These are phyloP conservation scores for Tromatobia lineatoria DNA, from an alignment of 2,888 invertebrate genomes.

Conservation along the genomic window DNA sequence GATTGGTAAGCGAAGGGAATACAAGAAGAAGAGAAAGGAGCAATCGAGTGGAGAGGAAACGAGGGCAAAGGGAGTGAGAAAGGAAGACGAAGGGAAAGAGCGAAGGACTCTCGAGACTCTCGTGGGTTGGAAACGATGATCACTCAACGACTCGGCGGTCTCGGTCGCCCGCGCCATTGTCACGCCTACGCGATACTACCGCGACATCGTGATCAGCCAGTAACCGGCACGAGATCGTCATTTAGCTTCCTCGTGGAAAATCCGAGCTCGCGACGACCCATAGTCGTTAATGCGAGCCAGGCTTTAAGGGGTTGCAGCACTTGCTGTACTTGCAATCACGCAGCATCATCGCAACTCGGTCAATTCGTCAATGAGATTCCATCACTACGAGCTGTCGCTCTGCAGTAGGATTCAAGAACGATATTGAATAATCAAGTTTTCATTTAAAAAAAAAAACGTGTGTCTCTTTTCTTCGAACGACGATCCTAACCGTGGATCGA, in stretches of 20 bases:
- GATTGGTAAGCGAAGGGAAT: not conserved
- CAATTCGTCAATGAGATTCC: not conserved
- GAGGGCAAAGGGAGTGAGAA: not conserved
- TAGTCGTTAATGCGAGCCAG: constrained; percentile 39
- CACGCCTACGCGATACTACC: constrained; percentile 51
- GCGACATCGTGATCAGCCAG: constrained; percentile 29
- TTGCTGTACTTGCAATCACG: constrained; percentile 46
- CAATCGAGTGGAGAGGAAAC: not conserved
- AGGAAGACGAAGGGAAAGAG: not conserved
- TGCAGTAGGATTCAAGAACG: not conserved
- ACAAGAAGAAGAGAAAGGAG: not conserved
- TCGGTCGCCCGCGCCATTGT: constrained; percentile 61
- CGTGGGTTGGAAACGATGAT: constrained; percentile 67
- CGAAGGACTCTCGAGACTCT: constrained; percentile 48
- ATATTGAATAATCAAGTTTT: not conserved
- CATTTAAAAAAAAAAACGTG: too few species aligned
- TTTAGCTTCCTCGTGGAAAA: constrained; percentile 55
- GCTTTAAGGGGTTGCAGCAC: constrained; percentile 40
- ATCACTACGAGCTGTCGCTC: not conserved
- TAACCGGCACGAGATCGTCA: constrained; percentile 55
- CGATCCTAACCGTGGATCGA: constrained; percentile 21
- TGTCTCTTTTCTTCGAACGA: not conserved
- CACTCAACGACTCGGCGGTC: constrained; percentile 59
- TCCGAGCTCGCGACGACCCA: constrained; percentile 55
- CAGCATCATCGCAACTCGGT: constrained; percentile 24